These are phyloP conservation scores for Trissonchulus latispiculum DNA, from an alignment of 2,888 invertebrate species.

Conservation along the genomic window DNA sequence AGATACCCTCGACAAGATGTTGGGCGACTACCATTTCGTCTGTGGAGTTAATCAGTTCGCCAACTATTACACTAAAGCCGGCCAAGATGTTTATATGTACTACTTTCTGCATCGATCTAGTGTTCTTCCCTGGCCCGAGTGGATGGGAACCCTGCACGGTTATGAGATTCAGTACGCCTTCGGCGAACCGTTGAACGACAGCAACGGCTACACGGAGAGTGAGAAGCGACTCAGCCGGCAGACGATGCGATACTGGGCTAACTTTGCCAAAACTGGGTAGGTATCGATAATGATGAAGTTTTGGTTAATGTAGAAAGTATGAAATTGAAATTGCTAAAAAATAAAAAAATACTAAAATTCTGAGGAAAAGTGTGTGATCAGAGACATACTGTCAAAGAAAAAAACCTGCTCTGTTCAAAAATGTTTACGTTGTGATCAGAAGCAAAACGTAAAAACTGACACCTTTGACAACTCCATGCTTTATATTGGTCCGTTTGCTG, in stretches of 20 bases:
- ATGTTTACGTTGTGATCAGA: too few relatives aligned
- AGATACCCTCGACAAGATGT: constrained; percentile 76
- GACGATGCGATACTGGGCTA: constrained; percentile 90
- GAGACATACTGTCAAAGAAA: too few relatives aligned
- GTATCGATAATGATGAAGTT: too few relatives aligned
- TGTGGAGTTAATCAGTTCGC: constrained; percentile 90
- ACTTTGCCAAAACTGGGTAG: constrained; percentile 86
- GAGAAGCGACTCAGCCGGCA: constrained; percentile 72
- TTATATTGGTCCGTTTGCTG: too few relatives aligned
- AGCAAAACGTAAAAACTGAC: too few relatives aligned
- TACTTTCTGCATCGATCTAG: constrained; percentile 54
- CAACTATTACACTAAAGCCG: constrained; percentile 71
- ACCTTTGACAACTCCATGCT: too few relatives aligned
- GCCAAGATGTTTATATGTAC: constrained; percentile 58
- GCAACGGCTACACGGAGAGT: constrained; percentile 62
- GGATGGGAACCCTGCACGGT: constrained; percentile 90
- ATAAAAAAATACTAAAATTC: too few relatives aligned
- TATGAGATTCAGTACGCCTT: constrained; percentile 89
- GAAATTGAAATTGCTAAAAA: too few relatives aligned
- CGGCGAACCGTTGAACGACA: constrained; percentile 82
- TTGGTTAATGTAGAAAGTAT: too few relatives aligned
- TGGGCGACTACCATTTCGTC: constrained; percentile 84
- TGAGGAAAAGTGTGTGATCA: too few relatives aligned
- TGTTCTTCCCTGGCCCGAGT: constrained; percentile 77
- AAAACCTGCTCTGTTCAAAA: too few relatives aligned